Conservation (phyloP, 2,113 vertebrate species). For the Mixornis gularis region DNA sequence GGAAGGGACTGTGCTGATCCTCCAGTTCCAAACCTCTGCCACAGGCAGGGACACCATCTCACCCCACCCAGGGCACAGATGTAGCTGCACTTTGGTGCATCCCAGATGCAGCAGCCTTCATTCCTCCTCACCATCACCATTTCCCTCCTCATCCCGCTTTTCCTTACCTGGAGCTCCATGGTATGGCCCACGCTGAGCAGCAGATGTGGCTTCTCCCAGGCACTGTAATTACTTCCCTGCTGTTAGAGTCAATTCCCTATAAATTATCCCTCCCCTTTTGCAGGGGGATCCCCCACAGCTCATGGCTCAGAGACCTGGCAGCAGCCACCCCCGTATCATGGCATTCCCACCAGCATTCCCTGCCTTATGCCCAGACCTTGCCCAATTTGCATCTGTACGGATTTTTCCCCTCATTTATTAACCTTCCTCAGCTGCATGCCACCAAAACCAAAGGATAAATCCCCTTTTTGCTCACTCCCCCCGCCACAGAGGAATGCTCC, state of each 20-base stretch:
- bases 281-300: background rate
- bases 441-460: background rate
- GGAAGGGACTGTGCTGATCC: background rate
- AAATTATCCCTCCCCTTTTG: background rate
- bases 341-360: background rate
- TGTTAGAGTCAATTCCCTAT: background rate
- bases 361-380: background rate
- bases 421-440: background rate
- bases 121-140: background rate
- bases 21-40: background rate
- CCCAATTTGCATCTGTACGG: background rate
- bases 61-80: background rate
- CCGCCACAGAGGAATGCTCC: background rate
- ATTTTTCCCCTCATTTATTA: background rate
- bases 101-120: background rate
- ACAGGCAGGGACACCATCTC: background rate
- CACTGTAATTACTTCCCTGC: background rate
- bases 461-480: background rate
- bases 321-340: accelerated
- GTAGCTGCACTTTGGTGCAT: accelerated
- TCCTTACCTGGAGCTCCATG: background rate
- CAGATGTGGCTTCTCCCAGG: background rate
- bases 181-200: accelerated
- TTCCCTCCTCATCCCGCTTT: background rate
- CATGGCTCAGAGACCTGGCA: background rate